Percentiles rank a stretch among this genome's conserved stretches.
phyloP scores from a whole-genome alignment of 1,140 invertebrate species.

The Caenorhabditis tropicalis region DNA sequence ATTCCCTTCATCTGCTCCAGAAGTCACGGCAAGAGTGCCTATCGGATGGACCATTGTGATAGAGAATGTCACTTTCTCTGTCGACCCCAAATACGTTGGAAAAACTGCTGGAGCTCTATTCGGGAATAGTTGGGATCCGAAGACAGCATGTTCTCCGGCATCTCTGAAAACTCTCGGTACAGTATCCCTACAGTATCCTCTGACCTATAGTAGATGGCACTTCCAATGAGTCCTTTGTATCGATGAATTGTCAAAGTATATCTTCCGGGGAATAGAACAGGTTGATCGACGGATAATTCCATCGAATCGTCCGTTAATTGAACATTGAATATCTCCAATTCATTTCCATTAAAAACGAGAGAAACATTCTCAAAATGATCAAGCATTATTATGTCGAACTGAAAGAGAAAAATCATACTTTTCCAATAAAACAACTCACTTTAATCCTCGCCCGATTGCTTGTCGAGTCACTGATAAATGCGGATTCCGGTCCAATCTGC shows the following conservation, averaged over 20 bases:
- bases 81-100: background rate
- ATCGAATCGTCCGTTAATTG: constrained; percentile 41
- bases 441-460: constrained; percentile 37
- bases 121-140: constrained; percentile 35
- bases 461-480: constrained; percentile 41
- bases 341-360: constrained; percentile 35
- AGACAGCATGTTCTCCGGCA: constrained; percentile 50
- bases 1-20: background rate
- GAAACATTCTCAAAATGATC: constrained; percentile 52
- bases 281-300: constrained; percentile 40
- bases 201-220: constrained; percentile 48
- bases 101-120: constrained; percentile 41
- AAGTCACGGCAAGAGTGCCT: constrained; percentile 32
- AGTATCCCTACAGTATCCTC: too few relatives aligned
- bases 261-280: constrained; percentile 44
- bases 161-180: constrained; percentile 13
- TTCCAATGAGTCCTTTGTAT: constrained; percentile 51
- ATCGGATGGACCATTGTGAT: constrained; percentile 38
- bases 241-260: constrained; percentile 44
- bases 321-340: constrained; percentile 43
- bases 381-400: constrained; percentile 23
- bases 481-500: constrained; percentile 20
- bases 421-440: background rate
- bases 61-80: constrained; percentile 38
- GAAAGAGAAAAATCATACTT: background rate